Evolutionary conservation across 2,113 vertebrate genomes (phyloP).

Genomic region (Chloropsis cyanopogon): DNA sequence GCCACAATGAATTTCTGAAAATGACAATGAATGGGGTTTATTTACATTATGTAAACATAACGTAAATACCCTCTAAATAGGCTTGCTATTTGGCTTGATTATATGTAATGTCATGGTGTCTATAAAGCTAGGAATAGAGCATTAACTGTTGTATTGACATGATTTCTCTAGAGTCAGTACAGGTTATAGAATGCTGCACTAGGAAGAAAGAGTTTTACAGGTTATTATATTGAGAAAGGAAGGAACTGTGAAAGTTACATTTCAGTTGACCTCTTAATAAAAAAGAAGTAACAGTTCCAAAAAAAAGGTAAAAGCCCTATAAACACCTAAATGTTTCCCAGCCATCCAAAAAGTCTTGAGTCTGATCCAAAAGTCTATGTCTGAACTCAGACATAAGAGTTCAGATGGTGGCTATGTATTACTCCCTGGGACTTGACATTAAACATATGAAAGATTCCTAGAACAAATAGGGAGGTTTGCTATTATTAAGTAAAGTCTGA

Average conservation of each 20-base stretch:
- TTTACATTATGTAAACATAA: neutral
- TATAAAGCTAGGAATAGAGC: neutral
- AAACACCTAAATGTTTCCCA: neutral
- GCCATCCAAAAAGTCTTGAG: neutral
- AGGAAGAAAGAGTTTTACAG: neutral
- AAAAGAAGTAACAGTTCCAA: neutral
- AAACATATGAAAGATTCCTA: neutral
- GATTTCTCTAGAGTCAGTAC: neutral
- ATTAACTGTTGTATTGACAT: neutral
- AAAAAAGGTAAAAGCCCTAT: neutral
- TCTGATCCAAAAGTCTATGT: too few species aligned
- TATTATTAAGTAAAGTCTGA: neutral
- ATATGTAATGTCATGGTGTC: neutral
- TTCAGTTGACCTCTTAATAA: neutral
- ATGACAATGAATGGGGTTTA: neutral
- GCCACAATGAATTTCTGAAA: neutral
- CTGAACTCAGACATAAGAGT: neutral
- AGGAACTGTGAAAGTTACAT: neutral
- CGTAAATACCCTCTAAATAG: neutral
- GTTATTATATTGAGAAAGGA: neutral
- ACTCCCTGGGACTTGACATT: neutral
- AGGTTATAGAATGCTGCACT: neutral
- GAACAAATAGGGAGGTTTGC: neutral
- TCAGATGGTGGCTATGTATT: neutral
- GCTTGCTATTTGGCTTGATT: neutral